Evolutionary conservation across 2,113 vertebrate species (phyloP).

Genomic region (Hiodon alosoides): DNA sequence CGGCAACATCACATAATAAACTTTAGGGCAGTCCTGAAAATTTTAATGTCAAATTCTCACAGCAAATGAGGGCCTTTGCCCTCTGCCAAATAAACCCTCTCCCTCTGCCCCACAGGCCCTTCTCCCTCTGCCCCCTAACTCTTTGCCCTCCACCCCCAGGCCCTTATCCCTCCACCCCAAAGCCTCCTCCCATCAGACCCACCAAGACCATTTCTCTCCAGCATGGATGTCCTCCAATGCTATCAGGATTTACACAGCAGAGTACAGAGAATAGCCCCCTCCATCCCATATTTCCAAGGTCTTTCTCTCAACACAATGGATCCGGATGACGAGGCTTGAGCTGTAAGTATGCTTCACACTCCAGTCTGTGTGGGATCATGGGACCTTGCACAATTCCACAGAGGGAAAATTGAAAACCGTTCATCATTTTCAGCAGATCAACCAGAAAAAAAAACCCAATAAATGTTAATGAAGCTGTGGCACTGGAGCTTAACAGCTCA

Average conservation of each 20-base stretch:
- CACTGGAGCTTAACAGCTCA: neutral
- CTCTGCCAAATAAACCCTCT: too few relatives aligned
- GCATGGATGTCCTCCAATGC: neutral
- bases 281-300: too few relatives aligned
- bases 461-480: neutral
- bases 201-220: too few relatives aligned
- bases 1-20: too few relatives aligned
- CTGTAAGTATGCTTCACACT: too few relatives aligned
- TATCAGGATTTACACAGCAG: neutral
- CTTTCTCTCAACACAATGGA: neutral
- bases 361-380: neutral
- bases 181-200: too few relatives aligned
- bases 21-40: too few relatives aligned
- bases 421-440: constrained; percentile 7
- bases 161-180: too few relatives aligned
- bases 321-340: neutral
- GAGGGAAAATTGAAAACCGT: constrained; percentile 13
- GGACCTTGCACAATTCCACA: constrained; percentile 3
- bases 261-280: neutral
- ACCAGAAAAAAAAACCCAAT: constrained; percentile 17
- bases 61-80: too few relatives aligned
- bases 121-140: neutral
- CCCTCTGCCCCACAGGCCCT: too few relatives aligned
- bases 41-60: too few relatives aligned
- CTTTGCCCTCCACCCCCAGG: too few relatives aligned